phyloP scores from a whole-genome alignment of 2,797 vertebrate genomes.

The Natrix natrix region DNA sequence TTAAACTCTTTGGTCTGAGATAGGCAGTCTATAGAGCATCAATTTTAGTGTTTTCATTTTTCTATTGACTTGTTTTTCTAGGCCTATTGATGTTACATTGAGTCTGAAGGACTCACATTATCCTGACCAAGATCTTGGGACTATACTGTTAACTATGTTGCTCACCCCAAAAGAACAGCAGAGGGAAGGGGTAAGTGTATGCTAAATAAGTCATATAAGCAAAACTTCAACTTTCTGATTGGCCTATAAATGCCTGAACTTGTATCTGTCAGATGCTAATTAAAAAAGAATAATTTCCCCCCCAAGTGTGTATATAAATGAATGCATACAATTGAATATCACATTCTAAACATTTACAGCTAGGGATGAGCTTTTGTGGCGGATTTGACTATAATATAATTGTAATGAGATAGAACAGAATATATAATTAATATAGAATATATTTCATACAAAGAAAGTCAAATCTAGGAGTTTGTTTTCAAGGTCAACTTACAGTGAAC shows the following conservation, averaged over 20 bases:
- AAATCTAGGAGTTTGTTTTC: conserved; percentile 17
- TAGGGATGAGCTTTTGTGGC: not conserved
- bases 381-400: not conserved
- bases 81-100: conserved; percentile 83
- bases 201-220: conserved; percentile 1
- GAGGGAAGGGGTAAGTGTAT: conserved; percentile 81
- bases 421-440: conserved; percentile 29
- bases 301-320: not conserved
- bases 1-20: not conserved
- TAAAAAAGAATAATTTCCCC: conserved; percentile 9
- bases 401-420: not conserved
- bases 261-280: conserved; percentile 1
- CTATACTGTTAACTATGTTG: conserved; percentile 79
- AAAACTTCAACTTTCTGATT: not conserved
- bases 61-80: conserved; percentile 54
- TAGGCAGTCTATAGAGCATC: not conserved
- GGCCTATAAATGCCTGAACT: not conserved
- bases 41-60: not conserved
- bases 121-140: conserved; percentile 87
- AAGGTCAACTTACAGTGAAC: not conserved
- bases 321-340: not conserved
- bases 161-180: conserved; percentile 84
- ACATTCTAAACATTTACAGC: conserved; percentile 10
- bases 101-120: conserved; percentile 89
- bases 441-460: conserved; percentile 30